Evolutionary conservation across 2,888 invertebrate genomes (phyloP).

Genomic region (Timema podura): DNA sequence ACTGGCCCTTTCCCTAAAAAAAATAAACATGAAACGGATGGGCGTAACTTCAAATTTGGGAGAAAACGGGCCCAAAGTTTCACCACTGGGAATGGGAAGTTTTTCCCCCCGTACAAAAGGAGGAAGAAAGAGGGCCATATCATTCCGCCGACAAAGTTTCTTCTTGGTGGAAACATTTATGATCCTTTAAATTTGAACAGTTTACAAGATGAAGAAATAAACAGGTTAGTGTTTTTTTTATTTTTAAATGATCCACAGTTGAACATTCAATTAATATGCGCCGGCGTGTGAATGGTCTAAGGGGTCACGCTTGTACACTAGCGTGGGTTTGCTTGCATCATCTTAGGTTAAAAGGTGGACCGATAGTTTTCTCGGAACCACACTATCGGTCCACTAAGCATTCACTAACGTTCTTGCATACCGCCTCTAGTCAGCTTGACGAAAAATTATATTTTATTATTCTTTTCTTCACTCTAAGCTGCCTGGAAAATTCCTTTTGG

Average conservation of each 20-base stretch:
- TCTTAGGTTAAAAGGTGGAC: too few species aligned
- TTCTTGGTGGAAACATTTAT: conserved; percentile 90
- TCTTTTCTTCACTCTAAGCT: too few species aligned
- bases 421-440: too few species aligned
- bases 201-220: conserved; percentile 55
- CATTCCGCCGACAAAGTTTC: conserved; percentile 88
- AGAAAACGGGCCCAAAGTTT: conserved; percentile 68
- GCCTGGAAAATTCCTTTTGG: too few species aligned
- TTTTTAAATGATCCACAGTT: background rate
- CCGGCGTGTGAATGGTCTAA: background rate
- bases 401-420: too few species aligned
- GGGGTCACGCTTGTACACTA: too few species aligned
- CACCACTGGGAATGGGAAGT: conserved; percentile 61
- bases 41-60: conserved; percentile 41
- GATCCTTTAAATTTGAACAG: conserved; percentile 94
- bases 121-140: conserved; percentile 60
- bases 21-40: conserved; percentile 44
- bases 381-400: too few species aligned
- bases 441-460: too few species aligned
- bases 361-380: too few species aligned
- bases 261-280: background rate
- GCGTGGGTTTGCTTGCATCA: too few species aligned
- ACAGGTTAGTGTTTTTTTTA: conserved; percentile 34
- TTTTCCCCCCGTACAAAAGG: conserved; percentile 68
- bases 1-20: conserved; percentile 36